A percentile compares a stretch with the other conserved stretches of the same genome.
Evolutionary conservation across 2,113 vertebrate species (phyloP).

Genomic region (Vulpes ferrilata): DNA sequence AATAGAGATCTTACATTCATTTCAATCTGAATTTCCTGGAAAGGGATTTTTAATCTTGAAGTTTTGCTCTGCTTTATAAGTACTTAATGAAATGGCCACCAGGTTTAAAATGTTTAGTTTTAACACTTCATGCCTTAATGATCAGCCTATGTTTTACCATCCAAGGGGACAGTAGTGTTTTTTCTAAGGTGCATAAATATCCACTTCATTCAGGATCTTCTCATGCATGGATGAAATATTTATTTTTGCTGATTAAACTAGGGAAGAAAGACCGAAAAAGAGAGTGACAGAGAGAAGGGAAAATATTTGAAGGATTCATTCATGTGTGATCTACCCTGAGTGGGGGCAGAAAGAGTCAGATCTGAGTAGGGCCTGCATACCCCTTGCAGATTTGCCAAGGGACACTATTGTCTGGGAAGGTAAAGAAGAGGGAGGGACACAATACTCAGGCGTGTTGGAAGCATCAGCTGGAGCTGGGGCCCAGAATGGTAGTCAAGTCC

Average conservation of each 20-base stretch:
- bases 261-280: not conserved
- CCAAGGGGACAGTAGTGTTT: not conserved
- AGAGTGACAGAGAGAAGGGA: not conserved
- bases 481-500: too few species aligned
- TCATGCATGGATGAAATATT: not conserved
- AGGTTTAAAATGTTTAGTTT: not conserved
- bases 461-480: not conserved
- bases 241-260: not conserved
- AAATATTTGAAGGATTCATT: not conserved
- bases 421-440: not conserved
- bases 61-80: not conserved
- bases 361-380: not conserved
- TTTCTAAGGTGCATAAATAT: not conserved
- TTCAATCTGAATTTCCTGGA: slow-evolving; percentile 7
- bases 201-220: not conserved
- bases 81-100: not conserved
- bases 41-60: not conserved
- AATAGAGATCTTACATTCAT: not conserved
- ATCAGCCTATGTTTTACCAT: not conserved
- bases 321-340: not conserved
- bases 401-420: not conserved
- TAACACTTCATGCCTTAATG: not conserved
- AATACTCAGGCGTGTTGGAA: not conserved
- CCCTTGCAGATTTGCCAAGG: not conserved
- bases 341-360: not conserved